phyloP scores from a whole-genome alignment of 2,113 vertebrate genomes.

The Trogon melanurus region DNA sequence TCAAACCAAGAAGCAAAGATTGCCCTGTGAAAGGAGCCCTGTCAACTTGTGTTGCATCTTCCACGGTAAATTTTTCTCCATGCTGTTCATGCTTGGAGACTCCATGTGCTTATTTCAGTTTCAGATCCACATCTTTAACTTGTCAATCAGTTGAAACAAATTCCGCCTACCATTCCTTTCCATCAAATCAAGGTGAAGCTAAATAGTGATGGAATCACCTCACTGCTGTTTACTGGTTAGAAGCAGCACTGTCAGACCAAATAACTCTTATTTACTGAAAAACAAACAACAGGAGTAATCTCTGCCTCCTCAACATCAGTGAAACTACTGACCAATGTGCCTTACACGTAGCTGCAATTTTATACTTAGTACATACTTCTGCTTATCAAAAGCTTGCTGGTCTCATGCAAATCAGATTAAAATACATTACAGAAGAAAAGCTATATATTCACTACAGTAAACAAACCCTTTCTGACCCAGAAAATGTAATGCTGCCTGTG shows the following conservation, averaged over 20 bases:
- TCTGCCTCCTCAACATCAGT: not conserved
- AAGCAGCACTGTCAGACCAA: not conserved
- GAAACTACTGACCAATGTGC: not conserved
- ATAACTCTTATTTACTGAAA: not conserved
- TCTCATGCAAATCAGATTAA: not conserved
- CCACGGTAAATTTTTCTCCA: not conserved
- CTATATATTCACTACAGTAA: not conserved
- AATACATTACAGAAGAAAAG: not conserved
- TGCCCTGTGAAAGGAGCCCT: not conserved
- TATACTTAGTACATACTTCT: not conserved
- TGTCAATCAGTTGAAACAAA: not conserved
- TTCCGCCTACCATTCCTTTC: not conserved
- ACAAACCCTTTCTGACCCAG: not conserved
- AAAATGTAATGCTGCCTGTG: not conserved
- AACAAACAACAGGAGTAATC: not conserved
- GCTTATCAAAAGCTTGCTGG: not conserved
- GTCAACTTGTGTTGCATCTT: conserved; percentile 44
- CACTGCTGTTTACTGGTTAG: not conserved
- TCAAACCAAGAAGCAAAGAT: conserved; percentile 33
- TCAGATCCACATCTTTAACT: not conserved
- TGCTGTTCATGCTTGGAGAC: not conserved
- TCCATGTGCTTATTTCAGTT: not conserved
- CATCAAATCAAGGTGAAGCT: not conserved
- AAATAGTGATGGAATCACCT: not conserved
- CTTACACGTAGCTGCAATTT: not conserved